These are phyloP conservation scores for Drosophila picticornis DNA, from an alignment of 2,888 invertebrate species.

Conservation along the genomic window DNA sequence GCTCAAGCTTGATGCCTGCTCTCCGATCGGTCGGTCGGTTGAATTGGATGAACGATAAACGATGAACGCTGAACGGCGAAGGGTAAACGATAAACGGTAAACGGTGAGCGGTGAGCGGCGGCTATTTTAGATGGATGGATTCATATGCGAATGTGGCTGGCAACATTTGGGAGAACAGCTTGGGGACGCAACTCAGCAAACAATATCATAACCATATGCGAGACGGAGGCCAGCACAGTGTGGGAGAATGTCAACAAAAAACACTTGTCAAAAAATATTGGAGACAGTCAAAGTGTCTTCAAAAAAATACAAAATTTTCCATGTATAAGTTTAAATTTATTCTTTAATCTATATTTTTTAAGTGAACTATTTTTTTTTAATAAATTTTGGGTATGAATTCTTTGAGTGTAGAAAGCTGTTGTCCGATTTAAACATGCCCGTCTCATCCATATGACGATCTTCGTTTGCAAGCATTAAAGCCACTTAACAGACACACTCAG, in stretches of 20 bases:
- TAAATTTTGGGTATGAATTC: not conserved
- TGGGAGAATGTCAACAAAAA: slow-evolving; percentile 41
- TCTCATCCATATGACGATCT: slow-evolving; percentile 65
- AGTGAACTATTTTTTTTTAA: not conserved
- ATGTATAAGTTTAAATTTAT: not conserved
- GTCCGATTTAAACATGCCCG: slow-evolving; percentile 7
- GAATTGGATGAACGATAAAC: not conserved
- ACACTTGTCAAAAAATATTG: slow-evolving; percentile 22
- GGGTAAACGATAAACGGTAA: slow-evolving; percentile 13
- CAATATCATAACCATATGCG: slow-evolving; percentile 78
- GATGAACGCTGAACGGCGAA: not conserved
- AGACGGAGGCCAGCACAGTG: slow-evolving; percentile 37
- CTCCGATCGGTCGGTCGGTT: not conserved
- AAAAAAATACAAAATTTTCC: not conserved
- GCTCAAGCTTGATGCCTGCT: slow-evolving; percentile 16
- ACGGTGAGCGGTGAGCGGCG: slow-evolving; percentile 34
- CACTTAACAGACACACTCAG: slow-evolving; percentile 69
- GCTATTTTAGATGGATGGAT: slow-evolving; percentile 63
- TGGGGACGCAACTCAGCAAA: slow-evolving; percentile 35
- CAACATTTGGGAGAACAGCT: slow-evolving; percentile 28
- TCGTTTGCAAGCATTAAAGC: slow-evolving; percentile 64
- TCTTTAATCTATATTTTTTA: not conserved
- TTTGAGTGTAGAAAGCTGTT: slow-evolving; percentile 23
- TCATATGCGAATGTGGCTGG: slow-evolving; percentile 67
- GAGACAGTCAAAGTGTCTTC: not conserved